Evolutionary conservation across 2,113 vertebrate species (phyloP), one percentile per base, ranked within the genome.

Genomic region (Polypterus senegalus): DNA sequence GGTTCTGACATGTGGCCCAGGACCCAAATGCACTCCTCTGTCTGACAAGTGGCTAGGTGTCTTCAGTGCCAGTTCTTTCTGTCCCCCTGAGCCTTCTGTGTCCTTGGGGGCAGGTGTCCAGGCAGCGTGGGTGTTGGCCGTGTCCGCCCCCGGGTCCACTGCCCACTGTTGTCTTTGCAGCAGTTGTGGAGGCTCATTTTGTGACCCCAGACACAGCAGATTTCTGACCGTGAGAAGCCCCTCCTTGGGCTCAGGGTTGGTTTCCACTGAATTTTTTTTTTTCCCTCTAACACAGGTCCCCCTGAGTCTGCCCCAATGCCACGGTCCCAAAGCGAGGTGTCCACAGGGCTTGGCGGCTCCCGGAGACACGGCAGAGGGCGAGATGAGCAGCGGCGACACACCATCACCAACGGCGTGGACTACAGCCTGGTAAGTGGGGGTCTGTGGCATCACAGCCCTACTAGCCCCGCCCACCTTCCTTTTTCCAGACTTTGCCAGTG

Each of bases 351-450:
- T 47, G 67, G 65, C 3, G 81, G 73, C 0, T 49, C 74, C 58
- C 81, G 77, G 54, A 74, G 84, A 10, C 86, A 86, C 49, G 76
- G 78, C 66, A 75, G 86, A 5, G 78, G 76, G 46, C 85, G 85
- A 4, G 85, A 88, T 0, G 89, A 91, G 2, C 90, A 86, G 59
- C 79, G 94, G 48, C 81, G 96, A n/a, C 93, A 99, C 67, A 99
- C 96, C 61, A 91, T 99, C 75, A 85, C 92, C 70, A 91, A 75
- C 0, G 92, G 93, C 0, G 86, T 95, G 63, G 94, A 99, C 76
- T 98, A 94, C 7, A 77, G 82, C 70, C 74, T 89, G 92, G 94
- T 94, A 73, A 63, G 77, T 7, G 9, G 3, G 3, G 6, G 10
- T 8, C 10, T 55, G 54, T 9, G 47, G n/a, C 27, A 27, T 9